phyloP scores from a whole-genome alignment of 1,140 invertebrate species.

The Wasmannia auropunctata region DNA sequence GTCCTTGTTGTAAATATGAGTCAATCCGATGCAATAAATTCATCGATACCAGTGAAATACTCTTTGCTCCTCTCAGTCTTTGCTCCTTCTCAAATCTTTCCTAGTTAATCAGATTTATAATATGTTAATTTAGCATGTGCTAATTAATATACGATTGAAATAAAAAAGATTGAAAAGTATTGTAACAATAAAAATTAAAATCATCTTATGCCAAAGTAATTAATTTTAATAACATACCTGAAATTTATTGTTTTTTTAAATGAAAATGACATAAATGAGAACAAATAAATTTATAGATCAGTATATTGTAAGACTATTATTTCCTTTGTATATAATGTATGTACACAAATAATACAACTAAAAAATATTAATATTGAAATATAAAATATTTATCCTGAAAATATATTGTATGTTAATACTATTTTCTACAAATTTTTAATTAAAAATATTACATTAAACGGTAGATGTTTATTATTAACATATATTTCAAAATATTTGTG shows the following conservation, averaged over 20 bases:
- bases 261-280: neutral
- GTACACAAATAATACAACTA: neutral
- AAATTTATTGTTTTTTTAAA: neutral
- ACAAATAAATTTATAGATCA: neutral
- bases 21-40: conserved; percentile 84
- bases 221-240: neutral
- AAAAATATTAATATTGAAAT: neutral
- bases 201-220: neutral
- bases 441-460: neutral
- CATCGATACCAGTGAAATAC: conserved; percentile 71
- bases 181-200: neutral
- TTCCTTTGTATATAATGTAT: neutral
- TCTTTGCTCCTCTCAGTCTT: neutral
- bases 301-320: neutral
- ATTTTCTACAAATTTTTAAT: neutral
- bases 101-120: neutral
- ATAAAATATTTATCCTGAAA: neutral
- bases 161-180: neutral
- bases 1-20: conserved; percentile 83
- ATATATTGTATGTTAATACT: neutral
- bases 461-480: neutral
- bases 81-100: neutral
- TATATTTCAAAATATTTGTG: neutral
- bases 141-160: neutral
- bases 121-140: neutral